Percentiles rank a stretch among this genome's conserved stretches.
These are phyloP conservation scores for Drosophila nr. fundita DNA, from an alignment of 2,888 invertebrate species.

Conservation along the genomic window DNA sequence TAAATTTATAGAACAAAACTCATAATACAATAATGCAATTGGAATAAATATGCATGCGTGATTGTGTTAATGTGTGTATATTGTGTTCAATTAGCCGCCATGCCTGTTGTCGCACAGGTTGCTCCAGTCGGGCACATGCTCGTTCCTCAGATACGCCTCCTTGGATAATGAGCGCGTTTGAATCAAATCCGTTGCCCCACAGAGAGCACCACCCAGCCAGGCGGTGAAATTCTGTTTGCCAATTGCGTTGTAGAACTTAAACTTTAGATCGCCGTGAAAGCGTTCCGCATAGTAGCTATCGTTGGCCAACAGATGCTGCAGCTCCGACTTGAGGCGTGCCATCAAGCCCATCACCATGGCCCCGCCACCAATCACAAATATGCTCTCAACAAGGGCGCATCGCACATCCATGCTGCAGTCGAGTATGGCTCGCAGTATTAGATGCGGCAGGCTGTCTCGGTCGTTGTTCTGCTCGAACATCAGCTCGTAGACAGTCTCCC, in stretches of 20 bases:
- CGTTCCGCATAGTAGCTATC: slow-evolving; percentile 87
- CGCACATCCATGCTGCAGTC: slow-evolving; percentile 94
- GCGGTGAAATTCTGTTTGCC: slow-evolving; percentile 92
- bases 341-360: slow-evolving; percentile 93
- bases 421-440: slow-evolving; percentile 93
- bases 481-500: slow-evolving; percentile 93
- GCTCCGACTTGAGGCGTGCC: slow-evolving; percentile 91
- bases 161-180: slow-evolving; percentile 89
- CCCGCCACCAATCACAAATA: slow-evolving; percentile 95
- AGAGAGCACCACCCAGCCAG: slow-evolving; percentile 94
- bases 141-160: slow-evolving; percentile 90
- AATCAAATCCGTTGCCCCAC: slow-evolving; percentile 91
- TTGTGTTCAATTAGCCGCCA: slow-evolving; percentile 52
- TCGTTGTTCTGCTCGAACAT: slow-evolving; percentile 94
- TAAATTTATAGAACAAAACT: slow-evolving; percentile 10
- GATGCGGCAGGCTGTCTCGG: slow-evolving; percentile 91
- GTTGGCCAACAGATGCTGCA: slow-evolving; percentile 88
- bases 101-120: slow-evolving; percentile 82
- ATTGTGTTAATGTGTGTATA: slow-evolving; percentile 2
- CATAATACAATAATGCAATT: slow-evolving; percentile 22
- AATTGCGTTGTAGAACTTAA: slow-evolving; percentile 93
- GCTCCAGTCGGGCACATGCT: slow-evolving; percentile 93
- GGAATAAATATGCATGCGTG: slow-evolving; percentile 24
- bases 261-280: slow-evolving; percentile 85
- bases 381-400: slow-evolving; percentile 91